Percentiles rank a stretch among this genome's conserved stretches.
Evolutionary conservation across 1,140 invertebrate species (phyloP).

Genomic region (Eubasilissa regina): DNA sequence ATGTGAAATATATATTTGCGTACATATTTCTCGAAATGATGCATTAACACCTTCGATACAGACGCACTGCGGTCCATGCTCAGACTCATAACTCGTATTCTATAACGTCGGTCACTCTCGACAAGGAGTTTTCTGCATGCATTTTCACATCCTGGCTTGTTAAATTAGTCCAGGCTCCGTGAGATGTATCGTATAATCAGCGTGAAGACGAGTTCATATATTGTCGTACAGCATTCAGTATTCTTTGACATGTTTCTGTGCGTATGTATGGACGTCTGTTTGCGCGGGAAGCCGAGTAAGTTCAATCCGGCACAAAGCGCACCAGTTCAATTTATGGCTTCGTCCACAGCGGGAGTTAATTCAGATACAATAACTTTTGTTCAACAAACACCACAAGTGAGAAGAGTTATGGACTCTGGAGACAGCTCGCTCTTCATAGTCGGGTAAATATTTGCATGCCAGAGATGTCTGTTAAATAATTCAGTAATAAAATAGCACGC

Average conservation of each 20-base stretch:
- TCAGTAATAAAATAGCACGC: too few relatives aligned
- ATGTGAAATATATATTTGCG: too few relatives aligned
- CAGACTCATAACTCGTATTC: too few relatives aligned
- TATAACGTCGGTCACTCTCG: too few relatives aligned
- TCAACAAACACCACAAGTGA: slow-evolving; percentile 6
- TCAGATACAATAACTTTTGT: slow-evolving; percentile 30
- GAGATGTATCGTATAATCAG: not conserved
- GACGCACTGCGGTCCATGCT: too few relatives aligned
- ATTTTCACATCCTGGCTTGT: too few relatives aligned
- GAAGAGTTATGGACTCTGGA: not conserved
- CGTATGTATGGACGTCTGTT: not conserved
- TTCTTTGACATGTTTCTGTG: slow-evolving; percentile 11
- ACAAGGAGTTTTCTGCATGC: too few relatives aligned
- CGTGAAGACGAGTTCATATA: not conserved
- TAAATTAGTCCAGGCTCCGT: not conserved
- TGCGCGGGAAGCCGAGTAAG: slow-evolving; percentile 7
- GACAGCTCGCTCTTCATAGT: not conserved
- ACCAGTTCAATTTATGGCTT: slow-evolving; percentile 17
- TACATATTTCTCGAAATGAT: too few relatives aligned
- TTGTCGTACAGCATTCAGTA: slow-evolving; percentile 12
- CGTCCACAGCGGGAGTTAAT: slow-evolving; percentile 27
- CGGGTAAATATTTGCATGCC: slow-evolving; percentile 9
- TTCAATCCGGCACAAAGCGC: slow-evolving; percentile 18
- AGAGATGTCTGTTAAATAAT: not conserved
- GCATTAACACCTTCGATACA: too few relatives aligned